Evolutionary conservation across 2,888 invertebrate genomes (phyloP).

Genomic region (Phaonia tiefii): DNA sequence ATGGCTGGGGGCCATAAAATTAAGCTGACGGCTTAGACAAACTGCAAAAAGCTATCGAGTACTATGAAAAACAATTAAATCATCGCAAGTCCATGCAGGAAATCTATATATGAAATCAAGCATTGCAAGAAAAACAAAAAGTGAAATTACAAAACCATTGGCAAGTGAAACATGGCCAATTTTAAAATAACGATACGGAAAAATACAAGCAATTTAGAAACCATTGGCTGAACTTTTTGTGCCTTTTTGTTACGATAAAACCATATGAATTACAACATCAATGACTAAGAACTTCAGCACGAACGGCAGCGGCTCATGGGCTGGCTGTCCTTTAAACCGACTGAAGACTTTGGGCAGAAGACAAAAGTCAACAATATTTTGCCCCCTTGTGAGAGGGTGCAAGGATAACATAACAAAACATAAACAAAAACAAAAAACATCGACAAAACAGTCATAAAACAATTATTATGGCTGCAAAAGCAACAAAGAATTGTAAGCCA

Average conservation of each 20-base stretch:
- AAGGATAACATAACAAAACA: conserved; percentile 31
- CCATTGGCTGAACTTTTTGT: too few species aligned
- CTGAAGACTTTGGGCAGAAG: conserved; percentile 38
- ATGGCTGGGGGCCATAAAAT: conserved; percentile 56
- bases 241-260: conserved; percentile 28
- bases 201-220: neutral
- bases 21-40: conserved; percentile 57
- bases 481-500: conserved; percentile 5
- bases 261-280: conserved; percentile 57
- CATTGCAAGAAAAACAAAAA: conserved; percentile 25
- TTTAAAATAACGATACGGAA: conserved; percentile 40
- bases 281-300: conserved; percentile 15
- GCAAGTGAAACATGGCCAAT: conserved; percentile 47
- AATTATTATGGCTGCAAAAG: conserved; percentile 57
- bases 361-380: conserved; percentile 60
- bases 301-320: neutral
- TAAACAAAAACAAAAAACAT: conserved; percentile 16
- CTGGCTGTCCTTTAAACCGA: neutral
- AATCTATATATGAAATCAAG: conserved; percentile 5
- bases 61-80: neutral
- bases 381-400: neutral
- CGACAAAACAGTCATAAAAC: conserved; percentile 54
- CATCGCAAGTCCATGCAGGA: neutral
- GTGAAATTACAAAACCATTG: conserved; percentile 64
- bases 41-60: neutral